Evolutionary conservation across 2,113 vertebrate genomes (phyloP).

Genomic region (Tenebrosternarchus preto): DNA sequence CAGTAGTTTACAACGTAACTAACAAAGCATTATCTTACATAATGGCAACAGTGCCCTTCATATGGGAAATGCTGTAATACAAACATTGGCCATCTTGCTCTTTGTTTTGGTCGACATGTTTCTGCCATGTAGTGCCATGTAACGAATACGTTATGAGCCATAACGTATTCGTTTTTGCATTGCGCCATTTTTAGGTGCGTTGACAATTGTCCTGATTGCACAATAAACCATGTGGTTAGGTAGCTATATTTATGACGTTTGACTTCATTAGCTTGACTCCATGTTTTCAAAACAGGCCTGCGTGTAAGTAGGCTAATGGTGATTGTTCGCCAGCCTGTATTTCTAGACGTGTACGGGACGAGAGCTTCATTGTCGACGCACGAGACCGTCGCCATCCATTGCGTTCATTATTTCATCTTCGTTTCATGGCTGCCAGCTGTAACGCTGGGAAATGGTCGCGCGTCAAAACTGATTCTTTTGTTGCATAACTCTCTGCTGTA

Average conservation of each 20-base stretch:
- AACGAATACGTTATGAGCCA: too few species aligned
- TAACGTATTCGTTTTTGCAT: not conserved
- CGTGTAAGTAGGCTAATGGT: not conserved
- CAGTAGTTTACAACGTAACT: not conserved
- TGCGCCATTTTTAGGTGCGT: conserved; percentile 16
- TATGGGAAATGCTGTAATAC: not conserved
- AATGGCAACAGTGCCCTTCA: conserved; percentile 21
- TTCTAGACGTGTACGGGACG: not conserved
- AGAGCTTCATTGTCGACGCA: not conserved
- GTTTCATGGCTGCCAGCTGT: not conserved
- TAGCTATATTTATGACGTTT: not conserved
- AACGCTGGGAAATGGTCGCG: not conserved
- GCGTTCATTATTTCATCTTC: not conserved
- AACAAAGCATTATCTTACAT: not conserved
- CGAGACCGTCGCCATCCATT: not conserved
- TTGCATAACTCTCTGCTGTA: not conserved
- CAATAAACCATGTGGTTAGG: not conserved
- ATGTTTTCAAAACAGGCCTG: not conserved
- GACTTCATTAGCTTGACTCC: not conserved
- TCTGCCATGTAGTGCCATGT: not conserved
- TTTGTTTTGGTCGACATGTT: conserved; percentile 37
- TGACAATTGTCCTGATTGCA: not conserved
- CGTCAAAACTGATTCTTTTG: not conserved
- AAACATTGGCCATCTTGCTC: conserved; percentile 30
- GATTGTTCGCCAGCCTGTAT: not conserved